Conservation (phyloP, 2,888 invertebrate species). For the Holacanthella duospinosa region DNA sequence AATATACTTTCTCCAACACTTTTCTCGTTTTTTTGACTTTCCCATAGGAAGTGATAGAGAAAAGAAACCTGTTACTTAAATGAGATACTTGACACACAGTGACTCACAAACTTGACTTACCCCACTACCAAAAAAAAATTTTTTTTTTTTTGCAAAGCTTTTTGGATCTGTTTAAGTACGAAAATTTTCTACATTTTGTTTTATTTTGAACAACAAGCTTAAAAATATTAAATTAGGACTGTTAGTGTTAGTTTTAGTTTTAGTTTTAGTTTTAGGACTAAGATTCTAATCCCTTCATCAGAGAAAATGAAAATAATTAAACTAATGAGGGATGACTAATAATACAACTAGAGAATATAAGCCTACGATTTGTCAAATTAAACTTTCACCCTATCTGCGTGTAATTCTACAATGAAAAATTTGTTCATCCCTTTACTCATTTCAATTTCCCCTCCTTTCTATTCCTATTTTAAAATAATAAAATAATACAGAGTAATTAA, state of each 20-base stretch:
- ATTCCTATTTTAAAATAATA: too few relatives aligned
- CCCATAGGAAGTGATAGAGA: conserved; percentile 8
- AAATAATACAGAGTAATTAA: too few relatives aligned
- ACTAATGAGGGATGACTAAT: not conserved
- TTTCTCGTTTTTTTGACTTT: conserved; percentile 4
- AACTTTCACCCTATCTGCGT: not conserved
- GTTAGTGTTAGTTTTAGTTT: too few relatives aligned
- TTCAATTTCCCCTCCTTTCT: too few relatives aligned
- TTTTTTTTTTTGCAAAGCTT: too few relatives aligned
- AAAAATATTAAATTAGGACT: too few relatives aligned
- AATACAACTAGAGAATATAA: too few relatives aligned
- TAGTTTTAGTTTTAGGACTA: too few relatives aligned
- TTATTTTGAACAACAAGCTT: too few relatives aligned
- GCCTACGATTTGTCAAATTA: not conserved
- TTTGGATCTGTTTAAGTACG: not conserved
- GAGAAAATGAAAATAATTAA: not conserved
- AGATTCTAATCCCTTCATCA: too few relatives aligned
- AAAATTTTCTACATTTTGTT: too few relatives aligned
- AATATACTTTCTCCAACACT: not conserved
- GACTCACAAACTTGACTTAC: conserved; percentile 13
- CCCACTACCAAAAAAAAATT: not conserved
- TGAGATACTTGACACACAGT: conserved; percentile 35
- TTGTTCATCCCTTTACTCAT: not conserved
- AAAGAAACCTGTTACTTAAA: conserved; percentile 36
- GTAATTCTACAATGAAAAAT: not conserved